Percentiles rank a stretch among this genome's conserved stretches.
These are phyloP conservation scores for Pachycephus smyrnensis DNA, from an alignment of 2,888 invertebrate genomes.

Conservation along the genomic window DNA sequence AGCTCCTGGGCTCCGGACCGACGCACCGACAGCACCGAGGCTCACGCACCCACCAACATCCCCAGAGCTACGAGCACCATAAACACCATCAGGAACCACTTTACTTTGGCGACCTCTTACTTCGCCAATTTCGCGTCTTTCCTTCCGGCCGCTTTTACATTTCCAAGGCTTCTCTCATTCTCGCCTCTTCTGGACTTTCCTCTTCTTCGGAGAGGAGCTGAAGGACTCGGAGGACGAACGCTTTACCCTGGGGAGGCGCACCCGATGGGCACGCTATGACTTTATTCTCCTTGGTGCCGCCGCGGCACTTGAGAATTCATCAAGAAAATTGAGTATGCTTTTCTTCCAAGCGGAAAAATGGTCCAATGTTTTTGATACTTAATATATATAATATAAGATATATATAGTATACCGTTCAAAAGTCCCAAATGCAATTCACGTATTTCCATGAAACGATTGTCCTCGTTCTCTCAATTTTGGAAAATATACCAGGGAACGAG, in stretches of 20 bases:
- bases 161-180: not conserved
- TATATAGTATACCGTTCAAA: not conserved
- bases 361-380: not conserved
- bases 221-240: not conserved
- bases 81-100: not conserved
- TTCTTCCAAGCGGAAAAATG: not conserved
- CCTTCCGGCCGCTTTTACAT: not conserved
- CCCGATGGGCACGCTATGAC: not conserved
- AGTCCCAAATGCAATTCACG: not conserved
- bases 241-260: not conserved
- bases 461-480: not conserved
- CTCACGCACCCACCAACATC: not conserved
- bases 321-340: not conserved
- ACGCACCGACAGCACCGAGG: not conserved
- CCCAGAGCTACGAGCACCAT: not conserved
- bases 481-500: not conserved
- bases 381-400: not conserved
- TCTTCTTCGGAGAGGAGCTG: not conserved
- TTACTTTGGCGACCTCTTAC: not conserved
- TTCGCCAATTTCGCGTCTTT: not conserved
- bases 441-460: not conserved
- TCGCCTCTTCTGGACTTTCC: not conserved
- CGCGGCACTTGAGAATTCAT: not conserved
- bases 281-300: not conserved
- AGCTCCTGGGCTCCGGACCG: constrained; percentile 17